phyloP scores from a whole-genome alignment of 1,140 invertebrate genomes.

The Cydia amplana region DNA sequence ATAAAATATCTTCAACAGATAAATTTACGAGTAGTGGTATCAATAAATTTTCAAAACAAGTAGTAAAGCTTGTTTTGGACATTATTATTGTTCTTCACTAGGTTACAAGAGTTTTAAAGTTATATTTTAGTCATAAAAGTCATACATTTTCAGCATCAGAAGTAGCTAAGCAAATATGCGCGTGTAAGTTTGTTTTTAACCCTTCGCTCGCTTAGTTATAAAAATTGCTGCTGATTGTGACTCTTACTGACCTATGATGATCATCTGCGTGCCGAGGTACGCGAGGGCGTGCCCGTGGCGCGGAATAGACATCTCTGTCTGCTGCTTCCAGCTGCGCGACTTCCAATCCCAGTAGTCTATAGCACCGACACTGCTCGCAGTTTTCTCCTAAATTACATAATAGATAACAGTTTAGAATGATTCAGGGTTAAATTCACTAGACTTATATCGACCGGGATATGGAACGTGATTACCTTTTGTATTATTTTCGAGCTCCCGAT shows the following conservation, averaged over 20 bases:
- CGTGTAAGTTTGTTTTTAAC: no score
- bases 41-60: neutral
- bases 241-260: slow-evolving; percentile 76
- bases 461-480: no score
- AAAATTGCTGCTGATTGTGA: neutral
- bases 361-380: slow-evolving; percentile 79
- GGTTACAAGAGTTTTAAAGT: no score
- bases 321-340: slow-evolving; percentile 75
- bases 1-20: neutral
- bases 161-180: no score
- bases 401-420: no score
- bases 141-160: no score
- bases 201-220: no score
- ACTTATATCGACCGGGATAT: no score
- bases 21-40: neutral
- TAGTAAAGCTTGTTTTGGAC: neutral
- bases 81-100: no score
- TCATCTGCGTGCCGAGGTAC: slow-evolving; percentile 81
- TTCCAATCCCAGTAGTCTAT: slow-evolving; percentile 81
- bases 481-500: no score
- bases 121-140: no score
- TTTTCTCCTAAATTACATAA: slow-evolving; percentile 62
- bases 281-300: slow-evolving; percentile 82
- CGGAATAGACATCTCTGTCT: slow-evolving; percentile 80
- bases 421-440: no score